Conservation (phyloP, 30 jellyfish, hydroid and myxozoan genomes). For the Cassiopea andromeda region DNA sequence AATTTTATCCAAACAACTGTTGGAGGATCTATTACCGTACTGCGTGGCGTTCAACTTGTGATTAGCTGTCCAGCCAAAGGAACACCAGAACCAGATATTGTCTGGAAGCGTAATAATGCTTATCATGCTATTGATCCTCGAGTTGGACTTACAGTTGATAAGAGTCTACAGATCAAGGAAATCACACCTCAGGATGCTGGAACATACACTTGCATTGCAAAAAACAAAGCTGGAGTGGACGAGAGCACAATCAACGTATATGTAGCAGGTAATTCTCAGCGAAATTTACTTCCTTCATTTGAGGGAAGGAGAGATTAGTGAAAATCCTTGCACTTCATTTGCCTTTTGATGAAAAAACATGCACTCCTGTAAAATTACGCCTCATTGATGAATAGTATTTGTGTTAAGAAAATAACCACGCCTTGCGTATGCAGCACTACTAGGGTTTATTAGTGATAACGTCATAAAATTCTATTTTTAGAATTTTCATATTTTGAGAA, state of each 20-base stretch:
- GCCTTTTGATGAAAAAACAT: too few species aligned
- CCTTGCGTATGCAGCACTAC: too few species aligned
- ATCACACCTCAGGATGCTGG: constrained; percentile 61
- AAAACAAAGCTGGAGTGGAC: constrained; percentile 61
- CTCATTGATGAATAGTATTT: too few species aligned
- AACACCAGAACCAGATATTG: constrained; percentile 55
- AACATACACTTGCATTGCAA: constrained; percentile 61
- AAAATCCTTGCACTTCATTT: too few species aligned
- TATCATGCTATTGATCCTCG: constrained; percentile 73
- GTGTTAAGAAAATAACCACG: too few species aligned
- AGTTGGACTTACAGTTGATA: constrained; percentile 55
- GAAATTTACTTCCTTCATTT: too few species aligned
- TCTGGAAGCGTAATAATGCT: constrained; percentile 67
- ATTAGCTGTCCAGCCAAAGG: constrained; percentile 75
- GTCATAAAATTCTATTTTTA: too few species aligned
- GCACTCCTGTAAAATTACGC: too few species aligned
- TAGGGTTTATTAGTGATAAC: too few species aligned
- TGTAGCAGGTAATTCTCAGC: constrained; percentile 54
- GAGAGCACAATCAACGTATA: constrained; percentile 1
- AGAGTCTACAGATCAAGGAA: constrained; percentile 34
- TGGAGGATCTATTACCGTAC: constrained; percentile 65
- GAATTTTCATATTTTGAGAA: too few species aligned
- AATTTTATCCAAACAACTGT: constrained; percentile 38
- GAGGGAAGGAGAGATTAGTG: too few species aligned
- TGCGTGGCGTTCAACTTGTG: constrained; percentile 45